Percentiles rank a stretch among this genome's conserved stretches.
phyloP scores from a whole-genome alignment of 1,140 invertebrate genomes.

The Sinella curviseta region DNA sequence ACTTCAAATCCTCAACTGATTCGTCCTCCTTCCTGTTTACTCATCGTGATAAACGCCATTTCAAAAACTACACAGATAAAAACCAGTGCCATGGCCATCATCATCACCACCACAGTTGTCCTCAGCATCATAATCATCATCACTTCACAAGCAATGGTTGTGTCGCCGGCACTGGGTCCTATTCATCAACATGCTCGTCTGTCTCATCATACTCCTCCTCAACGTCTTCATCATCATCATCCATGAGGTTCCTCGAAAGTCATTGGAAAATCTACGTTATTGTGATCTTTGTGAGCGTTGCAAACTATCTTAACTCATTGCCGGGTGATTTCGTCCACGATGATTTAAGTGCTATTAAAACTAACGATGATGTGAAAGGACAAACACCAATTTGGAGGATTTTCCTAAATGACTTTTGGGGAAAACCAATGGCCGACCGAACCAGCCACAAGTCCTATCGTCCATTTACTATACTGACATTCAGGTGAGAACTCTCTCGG shows the following conservation, averaged over 20 bases:
- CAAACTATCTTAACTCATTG: constrained; percentile 75
- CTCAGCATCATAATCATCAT: neutral
- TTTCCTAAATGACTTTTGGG: constrained; percentile 87
- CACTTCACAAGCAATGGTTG: neutral
- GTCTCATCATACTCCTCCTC: constrained; percentile 2
- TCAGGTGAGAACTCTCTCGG: constrained; percentile 65
- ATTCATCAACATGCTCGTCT: neutral
- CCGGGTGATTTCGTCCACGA: constrained; percentile 87
- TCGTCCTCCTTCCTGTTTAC: neutral
- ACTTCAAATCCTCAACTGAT: constrained; percentile 23
- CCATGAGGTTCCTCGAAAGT: neutral
- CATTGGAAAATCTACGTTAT: constrained; percentile 58
- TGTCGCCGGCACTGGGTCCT: neutral
- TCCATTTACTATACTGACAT: constrained; percentile 77
- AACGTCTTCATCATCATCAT: neutral
- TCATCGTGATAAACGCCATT: constrained; percentile 27
- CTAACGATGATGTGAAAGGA: constrained; percentile 79
- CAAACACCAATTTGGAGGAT: constrained; percentile 65
- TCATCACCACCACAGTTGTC: neutral
- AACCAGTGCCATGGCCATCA: constrained; percentile 21
- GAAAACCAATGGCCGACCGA: constrained; percentile 79
- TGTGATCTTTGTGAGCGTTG: constrained; percentile 66
- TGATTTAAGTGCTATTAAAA: constrained; percentile 81
- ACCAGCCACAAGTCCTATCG: constrained; percentile 82
- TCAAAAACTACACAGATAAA: constrained; percentile 29